Base-by-base conservation (phyloP, 2,797 vertebrate species). In the Podargus strigoides region DNA sequence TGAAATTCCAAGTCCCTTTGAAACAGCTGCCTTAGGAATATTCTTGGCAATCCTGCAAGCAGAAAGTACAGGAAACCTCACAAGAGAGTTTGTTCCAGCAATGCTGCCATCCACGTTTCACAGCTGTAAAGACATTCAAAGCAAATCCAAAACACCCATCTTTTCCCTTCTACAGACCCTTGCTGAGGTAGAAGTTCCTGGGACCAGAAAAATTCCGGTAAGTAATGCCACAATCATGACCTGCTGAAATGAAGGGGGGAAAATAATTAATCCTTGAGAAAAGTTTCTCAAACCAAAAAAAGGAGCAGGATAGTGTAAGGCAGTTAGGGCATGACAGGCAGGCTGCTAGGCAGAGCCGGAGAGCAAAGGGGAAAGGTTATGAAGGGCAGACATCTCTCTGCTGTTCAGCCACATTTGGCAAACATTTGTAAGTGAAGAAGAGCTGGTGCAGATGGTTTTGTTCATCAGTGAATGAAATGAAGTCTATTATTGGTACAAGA, bases 61-160 rank as follows among this genome's bases (percentile, higher is more conserved):
- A 84, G 73, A 81, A 92, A 96, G 89, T 94, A 96, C 76, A 90
- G 94, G 89, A 95, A 95, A 82, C 92, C 80, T 96, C 91, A 50
- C 52, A 30, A n/a, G 53, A 39, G 84, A 90, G 59, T 53, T 76
- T 67, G 77, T 96, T 96, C 95, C 93, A 96, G 89, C 76, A 84
- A 11, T 42, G 3, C 67, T 96, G 92, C 92, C 95, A 91, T 95
- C 93, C 92, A 92, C 59, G 34, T 95, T 92, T 92, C 85, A 28
- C 89, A 94, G 91, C 92, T 64, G 82, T 36, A 20, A 47, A 85
- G 82, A 85, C 69, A 20, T 47, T 77, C 26, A 87, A 42, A 81
- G 75, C 63, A 79, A 63, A 83, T 30, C 55, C 36, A 53, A 53
- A 76, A 46, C 41, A 32, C 53, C 53, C 3, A 0, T 24, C 36